A percentile compares a stretch with the other conserved stretches of the same genome.
Evolutionary conservation across 2,888 invertebrate species (phyloP).

Genomic region (Heliconius hortense): DNA sequence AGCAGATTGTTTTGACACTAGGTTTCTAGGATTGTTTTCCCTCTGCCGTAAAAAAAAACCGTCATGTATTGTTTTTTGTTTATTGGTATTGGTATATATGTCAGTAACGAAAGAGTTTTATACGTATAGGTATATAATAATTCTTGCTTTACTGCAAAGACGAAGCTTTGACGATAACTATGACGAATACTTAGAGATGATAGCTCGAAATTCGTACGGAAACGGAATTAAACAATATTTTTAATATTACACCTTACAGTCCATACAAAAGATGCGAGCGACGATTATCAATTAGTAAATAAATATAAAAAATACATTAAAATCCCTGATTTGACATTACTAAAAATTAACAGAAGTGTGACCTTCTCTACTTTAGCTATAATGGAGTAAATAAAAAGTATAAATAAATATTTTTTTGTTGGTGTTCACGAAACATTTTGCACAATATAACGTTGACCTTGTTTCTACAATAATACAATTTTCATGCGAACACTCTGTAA

Average conservation of each 20-base stretch:
- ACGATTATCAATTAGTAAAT: too few species aligned
- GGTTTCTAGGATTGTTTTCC: too few species aligned
- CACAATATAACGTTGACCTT: slow-evolving; percentile 10
- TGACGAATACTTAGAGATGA: not conserved
- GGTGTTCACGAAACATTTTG: not conserved
- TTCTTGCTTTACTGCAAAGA: too few species aligned
- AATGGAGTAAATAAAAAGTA: slow-evolving; percentile 9
- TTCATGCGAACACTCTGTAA: not conserved
- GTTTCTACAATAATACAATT: slow-evolving; percentile 6
- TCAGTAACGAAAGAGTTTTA: too few species aligned
- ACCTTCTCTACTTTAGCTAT: not conserved
- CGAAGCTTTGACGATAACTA: too few species aligned
- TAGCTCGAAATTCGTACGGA: not conserved
- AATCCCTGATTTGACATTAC: not conserved
- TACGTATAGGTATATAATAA: too few species aligned
- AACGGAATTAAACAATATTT: not conserved
- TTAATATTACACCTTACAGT: not conserved
- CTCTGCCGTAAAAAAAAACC: too few species aligned
- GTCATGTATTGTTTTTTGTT: too few species aligned
- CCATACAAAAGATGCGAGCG: too few species aligned
- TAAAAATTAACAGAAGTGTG: not conserved
- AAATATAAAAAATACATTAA: not conserved
- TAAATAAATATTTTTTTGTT: slow-evolving; percentile 1
- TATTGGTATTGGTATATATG: too few species aligned
- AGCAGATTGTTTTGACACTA: too few species aligned